These are phyloP conservation scores for Sebastes taczanowskii DNA, from an alignment of 2,797 vertebrate species.

Conservation along the genomic window DNA sequence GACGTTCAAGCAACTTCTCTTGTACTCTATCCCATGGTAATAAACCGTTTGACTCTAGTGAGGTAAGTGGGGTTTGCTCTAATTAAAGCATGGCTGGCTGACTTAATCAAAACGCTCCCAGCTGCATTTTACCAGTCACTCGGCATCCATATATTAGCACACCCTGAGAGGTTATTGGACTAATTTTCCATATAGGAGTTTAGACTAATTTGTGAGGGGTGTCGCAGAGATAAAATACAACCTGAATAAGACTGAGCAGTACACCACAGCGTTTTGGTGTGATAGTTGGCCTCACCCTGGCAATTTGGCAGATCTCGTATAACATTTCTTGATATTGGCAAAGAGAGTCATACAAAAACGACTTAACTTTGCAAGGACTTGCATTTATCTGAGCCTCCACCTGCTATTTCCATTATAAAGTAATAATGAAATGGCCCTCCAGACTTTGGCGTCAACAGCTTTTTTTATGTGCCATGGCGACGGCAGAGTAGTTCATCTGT, in stretches of 20 bases:
- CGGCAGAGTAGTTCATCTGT: constrained; percentile 31
- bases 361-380: constrained; percentile 16
- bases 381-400: constrained; percentile 6
- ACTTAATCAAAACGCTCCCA: constrained; percentile 51
- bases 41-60: constrained; percentile 38
- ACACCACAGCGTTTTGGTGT: not conserved
- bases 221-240: not conserved
- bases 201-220: constrained; percentile 5
- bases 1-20: constrained; percentile 24
- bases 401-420: constrained; percentile 14
- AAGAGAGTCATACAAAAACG: constrained; percentile 8
- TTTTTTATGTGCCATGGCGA: constrained; percentile 15
- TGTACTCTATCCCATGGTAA: constrained; percentile 30
- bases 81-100: constrained; percentile 52
- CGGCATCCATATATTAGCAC: constrained; percentile 47
- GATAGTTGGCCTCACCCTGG: constrained; percentile 6
- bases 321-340: constrained; percentile 3
- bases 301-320: constrained; percentile 11
- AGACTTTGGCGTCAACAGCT: constrained; percentile 12
- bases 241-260: not conserved
- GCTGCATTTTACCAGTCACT: constrained; percentile 56
- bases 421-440: constrained; percentile 6
- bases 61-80: constrained; percentile 54
- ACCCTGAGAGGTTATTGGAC: constrained; percentile 29
- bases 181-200: constrained; percentile 35